Conservation (phyloP, 2,797 vertebrate species). For the Acanthurus lineatus region DNA sequence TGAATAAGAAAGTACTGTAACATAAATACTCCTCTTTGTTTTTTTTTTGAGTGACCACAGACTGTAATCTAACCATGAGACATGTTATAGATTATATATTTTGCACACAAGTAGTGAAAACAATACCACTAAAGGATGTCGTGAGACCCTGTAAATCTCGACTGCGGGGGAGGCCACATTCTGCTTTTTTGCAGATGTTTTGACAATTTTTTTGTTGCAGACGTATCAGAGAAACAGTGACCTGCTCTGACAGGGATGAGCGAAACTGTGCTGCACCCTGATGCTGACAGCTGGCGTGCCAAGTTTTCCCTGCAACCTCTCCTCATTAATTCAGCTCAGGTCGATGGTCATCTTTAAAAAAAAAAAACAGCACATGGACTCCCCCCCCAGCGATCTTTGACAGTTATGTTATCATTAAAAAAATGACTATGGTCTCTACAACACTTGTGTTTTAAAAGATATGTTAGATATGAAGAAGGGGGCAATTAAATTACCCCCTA, state of each 20-base stretch:
- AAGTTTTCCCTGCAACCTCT: slow-evolving; percentile 53
- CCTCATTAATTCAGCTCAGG: slow-evolving; percentile 76
- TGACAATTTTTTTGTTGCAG: slow-evolving; percentile 26
- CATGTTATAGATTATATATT: not conserved
- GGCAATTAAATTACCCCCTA: slow-evolving; percentile 59
- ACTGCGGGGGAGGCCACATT: not conserved
- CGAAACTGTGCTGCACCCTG: slow-evolving; percentile 38
- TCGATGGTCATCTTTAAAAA: slow-evolving; percentile 59
- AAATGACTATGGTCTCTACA: slow-evolving; percentile 62
- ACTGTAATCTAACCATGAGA: slow-evolving; percentile 6
- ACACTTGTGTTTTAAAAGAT: slow-evolving; percentile 58
- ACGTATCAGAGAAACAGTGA: slow-evolving; percentile 37
- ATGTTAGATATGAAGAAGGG: slow-evolving; percentile 19
- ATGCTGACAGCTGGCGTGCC: slow-evolving; percentile 64
- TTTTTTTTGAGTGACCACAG: not conserved
- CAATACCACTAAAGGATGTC: not conserved
- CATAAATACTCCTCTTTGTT: not conserved
- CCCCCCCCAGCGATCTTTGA: too few species aligned
- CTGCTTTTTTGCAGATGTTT: slow-evolving; percentile 25
- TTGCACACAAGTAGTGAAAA: slow-evolving; percentile 12
- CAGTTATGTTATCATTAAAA: slow-evolving; percentile 60
- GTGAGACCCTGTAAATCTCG: not conserved
- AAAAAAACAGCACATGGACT: not conserved
- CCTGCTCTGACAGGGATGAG: slow-evolving; percentile 50
- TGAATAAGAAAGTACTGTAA: not conserved